Conservation (phyloP, 2,888 invertebrate genomes). For the Acanthosepion pharaonis region DNA sequence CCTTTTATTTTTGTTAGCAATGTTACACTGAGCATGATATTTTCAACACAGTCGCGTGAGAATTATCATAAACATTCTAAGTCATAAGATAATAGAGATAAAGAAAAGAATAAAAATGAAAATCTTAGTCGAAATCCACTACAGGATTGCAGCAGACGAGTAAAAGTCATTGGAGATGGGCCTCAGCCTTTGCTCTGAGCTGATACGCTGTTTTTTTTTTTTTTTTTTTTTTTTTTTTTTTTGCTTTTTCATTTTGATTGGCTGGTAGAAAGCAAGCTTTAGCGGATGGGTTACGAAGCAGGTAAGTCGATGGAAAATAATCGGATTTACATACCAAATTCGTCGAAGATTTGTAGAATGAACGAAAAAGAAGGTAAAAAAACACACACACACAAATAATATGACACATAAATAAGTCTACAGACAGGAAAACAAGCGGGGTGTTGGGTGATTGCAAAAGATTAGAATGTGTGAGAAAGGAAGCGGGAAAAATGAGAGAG, state of each 20-base stretch:
- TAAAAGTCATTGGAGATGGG: background rate
- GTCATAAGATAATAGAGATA: background rate
- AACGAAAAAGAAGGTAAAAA: background rate
- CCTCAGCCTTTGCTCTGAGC: background rate
- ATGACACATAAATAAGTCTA: background rate
- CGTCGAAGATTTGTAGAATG: background rate
- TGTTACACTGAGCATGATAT: background rate
- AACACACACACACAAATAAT: too few species aligned
- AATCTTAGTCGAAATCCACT: background rate
- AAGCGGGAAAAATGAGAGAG: too few species aligned
- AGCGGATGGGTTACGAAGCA: background rate
- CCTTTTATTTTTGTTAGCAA: too few species aligned
- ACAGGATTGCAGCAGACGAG: background rate
- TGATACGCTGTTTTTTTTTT: background rate
- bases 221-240: background rate
- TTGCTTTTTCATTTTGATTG: background rate
- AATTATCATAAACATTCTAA: background rate
- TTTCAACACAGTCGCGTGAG: slow-evolving; percentile 15
- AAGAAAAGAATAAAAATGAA: background rate
- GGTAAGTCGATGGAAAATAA: slow-evolving; percentile 18
- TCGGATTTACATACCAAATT: slow-evolving; percentile 21
- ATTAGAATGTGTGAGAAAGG: too few species aligned
- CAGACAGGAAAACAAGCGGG: background rate
- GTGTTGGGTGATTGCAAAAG: too few species aligned
- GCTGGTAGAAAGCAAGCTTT: background rate